These are phyloP conservation scores for Clavelina lepadiformis DNA, from an alignment of 23 tunicate genomes.

Conservation along the genomic window DNA sequence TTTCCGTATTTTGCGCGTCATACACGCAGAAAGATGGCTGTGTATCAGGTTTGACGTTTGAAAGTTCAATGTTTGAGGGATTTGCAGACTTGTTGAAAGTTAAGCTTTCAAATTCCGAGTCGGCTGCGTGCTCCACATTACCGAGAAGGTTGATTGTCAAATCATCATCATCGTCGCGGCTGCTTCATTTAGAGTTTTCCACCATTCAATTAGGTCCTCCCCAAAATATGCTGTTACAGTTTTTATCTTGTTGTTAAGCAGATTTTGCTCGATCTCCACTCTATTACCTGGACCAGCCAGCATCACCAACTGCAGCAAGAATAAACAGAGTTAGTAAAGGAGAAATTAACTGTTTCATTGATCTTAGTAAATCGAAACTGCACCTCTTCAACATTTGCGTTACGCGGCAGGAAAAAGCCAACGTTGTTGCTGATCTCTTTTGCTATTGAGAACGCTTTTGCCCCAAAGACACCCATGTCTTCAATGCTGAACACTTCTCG, in stretches of 20 bases:
- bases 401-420: conserved; percentile 89
- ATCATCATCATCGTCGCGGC: neutral
- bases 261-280: conserved; percentile 92
- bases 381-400: conserved; percentile 74
- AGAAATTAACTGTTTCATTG: no score
- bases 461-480: conserved; percentile 82
- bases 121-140: conserved; percentile 17
- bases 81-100: no score
- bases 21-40: no score
- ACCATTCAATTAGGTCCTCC: conserved; percentile 70
- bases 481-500: conserved; percentile 65
- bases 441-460: conserved; percentile 56
- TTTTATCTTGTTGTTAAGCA: conserved; percentile 69
- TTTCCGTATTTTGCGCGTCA: no score
- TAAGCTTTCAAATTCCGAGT: neutral
- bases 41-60: no score
- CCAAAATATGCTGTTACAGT: conserved; percentile 93
- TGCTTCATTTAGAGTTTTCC: conserved; percentile 13
- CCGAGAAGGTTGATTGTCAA: neutral
- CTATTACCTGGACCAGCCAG: conserved; percentile 78
- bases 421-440: conserved; percentile 46
- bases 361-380: no score
- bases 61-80: no score
- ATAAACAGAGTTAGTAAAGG: no score
- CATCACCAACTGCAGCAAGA: conserved; percentile 49